Evolutionary conservation across 2,888 invertebrate species (phyloP), one percentile per base, ranked within the genome.

Genomic region (Mythimna vitellina): DNA sequence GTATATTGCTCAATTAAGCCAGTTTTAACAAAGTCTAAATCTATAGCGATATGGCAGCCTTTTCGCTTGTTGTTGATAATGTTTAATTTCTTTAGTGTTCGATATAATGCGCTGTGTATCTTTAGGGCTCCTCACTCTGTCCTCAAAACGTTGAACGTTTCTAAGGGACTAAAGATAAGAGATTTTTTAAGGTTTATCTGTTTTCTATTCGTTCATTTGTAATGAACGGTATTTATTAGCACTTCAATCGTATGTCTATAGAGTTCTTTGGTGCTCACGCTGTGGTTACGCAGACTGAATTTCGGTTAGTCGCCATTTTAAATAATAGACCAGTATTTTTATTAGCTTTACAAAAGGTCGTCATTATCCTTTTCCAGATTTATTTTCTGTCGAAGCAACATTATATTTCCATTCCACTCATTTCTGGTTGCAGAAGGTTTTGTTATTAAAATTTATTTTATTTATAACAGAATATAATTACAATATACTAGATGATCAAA

Each of bases 51-150:
- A 49, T 22, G 65, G 61, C 70, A 57, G 65, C 56, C 74, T 68
- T 12, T 29, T 56, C 53, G 69, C 69, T 63, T 65, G 38, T 62
- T 73, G 66, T 78, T 69, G 38, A 65, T 62, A 70, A 46, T 80
- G 38, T 72, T 68, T 4, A 38, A 65, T 62, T 70, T 68, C 1
- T 20, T 62, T 80, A 65, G 46, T 80, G 54, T 69, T 49, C 6
- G 66, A 66, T 65, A 66, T 35, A 64, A 53, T 12, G 65, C 54
- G 56, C 61, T 51, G 49, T 80, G 64, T 64, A 57, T 66, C n/a
- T 66, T 32, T 54, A 46, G 35, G 84, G 14, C 81, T 81, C 77
- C 81, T 72, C 84, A 72, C 69, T 80, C 58, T 1, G 38, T 56
- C 32, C 65, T 25, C 0, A 10, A 17, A 65, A 42, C 29, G 62